Evolutionary conservation across 30 jellyfish, hydroid and myxozoan genomes (phyloP), one percentile per base, ranked within the genome.

Genomic region (Pelagia noctiluca): DNA sequence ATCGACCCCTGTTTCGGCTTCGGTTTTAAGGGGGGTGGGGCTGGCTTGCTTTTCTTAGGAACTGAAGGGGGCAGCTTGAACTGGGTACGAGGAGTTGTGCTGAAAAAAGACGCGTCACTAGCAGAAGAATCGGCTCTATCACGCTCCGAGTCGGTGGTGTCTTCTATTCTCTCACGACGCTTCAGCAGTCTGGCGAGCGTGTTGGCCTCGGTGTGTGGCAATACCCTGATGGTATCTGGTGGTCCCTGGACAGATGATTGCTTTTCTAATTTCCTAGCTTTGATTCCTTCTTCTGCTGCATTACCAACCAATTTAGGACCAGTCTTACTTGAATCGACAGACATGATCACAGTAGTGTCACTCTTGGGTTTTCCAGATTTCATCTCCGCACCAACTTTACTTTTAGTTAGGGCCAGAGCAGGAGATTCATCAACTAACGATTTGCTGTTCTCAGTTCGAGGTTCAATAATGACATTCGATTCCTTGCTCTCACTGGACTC

Each of bases 11-110:
- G 86, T 37, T 54, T 82, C 5, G 86, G 92, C 25, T 82, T 82
- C 31, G 92, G 92, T 47, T 68, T 82, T 36, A 70, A 33, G 38
- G 92, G 92, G 18, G 92, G 92, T 11, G 90, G 90, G 19, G 92
- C 85, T 31, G 65, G 72, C 61, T 29, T 54, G 26, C 70, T 82
- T 78, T 82, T 82, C 61, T 80, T 80, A 25, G 84, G 78, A 18
- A 66, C 19, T 25, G 75, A 21, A 10, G 78, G 84, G 29, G 86
- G 80, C 1, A 86, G 86, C 37, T 66, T 66, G 47, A 71, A 35
- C 21, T 49, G 72, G 3, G 85, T 32, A 26, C 92, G 76, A n/a
- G 92, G 92, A 19, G 70, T 78, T 5, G 92, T 82, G 80, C 86
- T 82, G 86, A 82, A 82, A 42, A 57, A 36, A 1, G 92, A 82